Base-by-base conservation (phyloP, 2,888 invertebrate genomes). In the Gnatocerus cornutus region DNA sequence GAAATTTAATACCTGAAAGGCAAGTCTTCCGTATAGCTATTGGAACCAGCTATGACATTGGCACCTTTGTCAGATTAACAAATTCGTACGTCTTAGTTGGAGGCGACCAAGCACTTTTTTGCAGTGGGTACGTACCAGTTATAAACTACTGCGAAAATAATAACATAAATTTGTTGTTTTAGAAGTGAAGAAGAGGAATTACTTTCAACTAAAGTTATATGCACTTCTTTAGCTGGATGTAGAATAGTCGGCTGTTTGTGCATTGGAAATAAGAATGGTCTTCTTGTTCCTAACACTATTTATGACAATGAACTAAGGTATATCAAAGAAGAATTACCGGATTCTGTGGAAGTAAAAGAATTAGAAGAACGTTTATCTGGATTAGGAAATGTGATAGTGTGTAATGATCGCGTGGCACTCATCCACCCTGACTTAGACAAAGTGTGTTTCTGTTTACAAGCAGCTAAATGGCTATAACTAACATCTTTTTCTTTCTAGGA, bases 381-480 rank as follows among this genome's bases (percentile, higher is more conserved):
- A 0, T 88, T 99, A 71, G 99, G 99, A 14, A 98, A 98, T 87
- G 98, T 99, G 0, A 93, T 99, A 77, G 94, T 97, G 2, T 98
- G 98, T 84, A 99, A 99, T 85, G 99, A 99, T 86, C 98, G 99
- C 85, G 98, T 99, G 12, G 99, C 99, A 0, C 87, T 99, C n/a
- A 97, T 98, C 10, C 99, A 99, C 86, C 99, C 99, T 6, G 99
- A 99, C 87, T 87, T 99, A 72, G 99, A 99, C 84, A 93, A 93
- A 81, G 96, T 95, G 86, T 88, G 88, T 46, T 21, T 21, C n/a
- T n/a, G n/a, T n/a, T n/a, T n/a, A n/a, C n/a, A n/a, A n/a, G n/a
- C n/a, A n/a, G n/a, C n/a, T n/a, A n/a, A n/a, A n/a, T n/a, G n/a
- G n/a, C n/a, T n/a, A n/a, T n/a, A n/a, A n/a, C n/a, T n/a, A n/a